Base-by-base conservation (phyloP, 2,888 invertebrate species). In the Palloptera scutellata region DNA sequence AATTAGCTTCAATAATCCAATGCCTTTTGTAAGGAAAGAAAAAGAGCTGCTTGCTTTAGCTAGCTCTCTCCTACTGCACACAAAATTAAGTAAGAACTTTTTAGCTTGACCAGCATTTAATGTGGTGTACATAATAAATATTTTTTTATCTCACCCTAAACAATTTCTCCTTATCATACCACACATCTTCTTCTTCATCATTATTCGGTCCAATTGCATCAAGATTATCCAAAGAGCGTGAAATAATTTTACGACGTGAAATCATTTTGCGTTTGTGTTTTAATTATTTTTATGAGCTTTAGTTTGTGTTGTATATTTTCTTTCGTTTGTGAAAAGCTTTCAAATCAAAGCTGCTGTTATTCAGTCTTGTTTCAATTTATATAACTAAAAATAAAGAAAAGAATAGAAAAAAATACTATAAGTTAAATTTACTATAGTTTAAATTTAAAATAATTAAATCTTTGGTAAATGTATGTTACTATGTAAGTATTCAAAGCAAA, bases 161-260 rank as follows among this genome's bases (percentile, higher is more conserved):
- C 64, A 96, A 88, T 86, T 95, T 95, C 78, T 96, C 95, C 84
- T 94, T 92, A 83, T 94, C 93, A 82, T 94, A 94, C 96, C 95
- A 96, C 71, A 95, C 93, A 83, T 96, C 95, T 72, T 81, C 81
- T 62, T 74, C 74, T 76, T 95, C 95, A 78, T 92, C 92, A 64
- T 79, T 77, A 78, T 91, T 91, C 72, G 91, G 91, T 77, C 92
- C 90, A 78, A 94, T 92, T 83, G 91, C 88, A 82, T 91, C 91
- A 79, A 96, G 90, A 86, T 95, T 94, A 86, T 95, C 95, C 85
- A 95, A 88, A 74, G 95, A 95, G 80, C 95, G 91, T 83, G 95
- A 95, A 82, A 96, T 88, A 81, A 96, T 96, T 85, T 92, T 91
- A 81, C 95, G 90, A 79, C 96, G 89, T 79, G 95, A 96, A 86